Evolutionary conservation across 1,140 invertebrate genomes (phyloP), one percentile per base, ranked within the genome.

Genomic region (Parasteatoda tepidariorum): DNA sequence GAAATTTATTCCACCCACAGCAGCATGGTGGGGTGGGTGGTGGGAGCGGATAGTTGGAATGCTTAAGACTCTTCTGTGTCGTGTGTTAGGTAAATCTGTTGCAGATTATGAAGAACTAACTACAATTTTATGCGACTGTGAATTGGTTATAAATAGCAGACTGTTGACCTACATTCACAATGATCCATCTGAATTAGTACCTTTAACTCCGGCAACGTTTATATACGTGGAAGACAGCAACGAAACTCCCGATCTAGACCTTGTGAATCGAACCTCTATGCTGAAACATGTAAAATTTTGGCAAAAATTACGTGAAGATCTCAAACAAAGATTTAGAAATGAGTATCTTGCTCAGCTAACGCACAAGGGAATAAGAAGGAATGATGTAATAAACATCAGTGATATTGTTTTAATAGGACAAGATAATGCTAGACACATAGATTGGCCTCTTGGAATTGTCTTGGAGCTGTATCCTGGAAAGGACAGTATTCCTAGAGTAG

Each of bases 41-140:
- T 89, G 87, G 84, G 88, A 91, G 76, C 62, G 89, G 7, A 34
- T 91, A 22, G 86, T 90, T 7, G 81, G 84, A 26, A 18, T 85
- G 5, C 73, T 76, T 26, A 87, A 88, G 78, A 33, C 79, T 5
- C 64, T 87, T 0, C 41, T 89, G 6, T 54, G 88, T 13, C 89
- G 90, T 71, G 55, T 83, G 7, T 57, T 87, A 13, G 86, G 86
- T 11, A 73, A 74, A 26, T 30, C 54, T 31, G 84, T 74, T 48
- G 18, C 87, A 1, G 67, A 62, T 11, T 70, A 34, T 5, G 84
- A 87, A 15, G 85, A 87, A 48, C 54, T 88, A 15, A 26, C 55
- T 1, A 88, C 87, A 5, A 64, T 87, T 30, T 22, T 86, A 3
- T 71, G 66, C 13, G 86, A 88, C 84, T 71, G 84, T 22, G 87